Conservation (phyloP, 1,140 invertebrate species). For the Anagrus nilaparvatae region DNA sequence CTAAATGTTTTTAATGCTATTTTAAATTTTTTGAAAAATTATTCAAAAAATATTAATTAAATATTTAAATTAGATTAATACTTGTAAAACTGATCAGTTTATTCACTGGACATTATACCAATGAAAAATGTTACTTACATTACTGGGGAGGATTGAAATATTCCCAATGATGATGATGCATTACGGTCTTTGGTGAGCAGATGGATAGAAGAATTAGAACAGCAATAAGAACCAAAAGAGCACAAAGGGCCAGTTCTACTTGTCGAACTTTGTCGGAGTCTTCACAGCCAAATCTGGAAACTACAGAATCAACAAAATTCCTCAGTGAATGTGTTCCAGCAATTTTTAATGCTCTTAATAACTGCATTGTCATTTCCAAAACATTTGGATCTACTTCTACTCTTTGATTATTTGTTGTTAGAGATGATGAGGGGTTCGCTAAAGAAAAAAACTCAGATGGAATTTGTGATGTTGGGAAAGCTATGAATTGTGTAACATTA, state of each 20-base stretch:
- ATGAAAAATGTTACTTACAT: neutral
- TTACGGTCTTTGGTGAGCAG: constrained; percentile 56
- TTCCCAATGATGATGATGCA: constrained; percentile 72
- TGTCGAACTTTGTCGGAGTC: constrained; percentile 45
- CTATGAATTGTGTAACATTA: constrained; percentile 20
- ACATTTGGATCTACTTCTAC: constrained; percentile 26
- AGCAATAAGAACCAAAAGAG: constrained; percentile 62
- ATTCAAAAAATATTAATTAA: no score
- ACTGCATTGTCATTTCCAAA: constrained; percentile 52
- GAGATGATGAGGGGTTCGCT: constrained; percentile 4
- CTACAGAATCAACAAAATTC: constrained; percentile 53
- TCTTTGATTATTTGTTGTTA: constrained; percentile 2
- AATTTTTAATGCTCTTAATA: constrained; percentile 52
- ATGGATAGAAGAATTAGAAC: constrained; percentile 61
- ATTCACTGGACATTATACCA: no score
- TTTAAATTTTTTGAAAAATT: no score
- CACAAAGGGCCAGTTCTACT: constrained; percentile 59
- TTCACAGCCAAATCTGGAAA: constrained; percentile 44
- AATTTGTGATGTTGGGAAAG: constrained; percentile 29
- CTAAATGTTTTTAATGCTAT: no score
- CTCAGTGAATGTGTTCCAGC: constrained; percentile 52
- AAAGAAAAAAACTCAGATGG: constrained; percentile 27
- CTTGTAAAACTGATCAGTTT: no score
- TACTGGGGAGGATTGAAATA: constrained; percentile 64
- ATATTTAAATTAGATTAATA: no score